Base-by-base conservation (phyloP, 2,888 invertebrate genomes). In the Cheiracanthium punctorium region DNA sequence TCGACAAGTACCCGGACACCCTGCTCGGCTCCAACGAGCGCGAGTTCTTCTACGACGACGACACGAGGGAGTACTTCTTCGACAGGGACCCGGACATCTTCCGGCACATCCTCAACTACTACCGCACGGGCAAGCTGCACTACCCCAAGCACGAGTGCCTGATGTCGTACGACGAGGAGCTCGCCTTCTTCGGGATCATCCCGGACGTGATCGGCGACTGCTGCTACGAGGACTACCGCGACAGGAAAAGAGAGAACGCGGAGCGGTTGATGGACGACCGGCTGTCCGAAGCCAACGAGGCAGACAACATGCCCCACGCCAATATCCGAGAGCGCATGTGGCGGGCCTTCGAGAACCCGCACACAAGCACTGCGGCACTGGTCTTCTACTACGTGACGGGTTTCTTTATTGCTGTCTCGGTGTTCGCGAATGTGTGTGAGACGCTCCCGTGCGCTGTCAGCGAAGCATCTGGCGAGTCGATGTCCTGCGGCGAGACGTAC, bases 381-480 rank as follows among this genome's bases (percentile, higher is more conserved):
- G 99, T 99, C 88, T 99, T 99, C 93, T 99, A 99, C 93, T 99
- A 99, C 93, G 99, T 99, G 88, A 99, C 99, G 71, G 99, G 99
- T 80, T 99, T 99, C 93, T 99, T 99, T 93, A 99, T 99, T 91
- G 99, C 99, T 90, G 98, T 99, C 73, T 98, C 98, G 89, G 99
- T 99, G 91, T 96, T 99, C 95, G 99, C 99, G 86, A 99, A 99
- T 92, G 99, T 99, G 80, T 97, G 98, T 88, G 98, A 99, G 93
- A 99, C 99, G 65, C 96, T 98, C 88, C 96, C 97, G 65, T 98
- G 98, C 91, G 98, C 97, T 77, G 95, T 95, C 65, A 90, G 85
- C 77, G 88, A 84, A 7, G 82, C 80, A 58, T 88, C 89, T 29
- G 90, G 72, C 90, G 89, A 90, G 33, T 88, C 96, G 17, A 93